Base-by-base conservation (phyloP, 2,797 vertebrate genomes). In the Micromesistius poutassou region DNA sequence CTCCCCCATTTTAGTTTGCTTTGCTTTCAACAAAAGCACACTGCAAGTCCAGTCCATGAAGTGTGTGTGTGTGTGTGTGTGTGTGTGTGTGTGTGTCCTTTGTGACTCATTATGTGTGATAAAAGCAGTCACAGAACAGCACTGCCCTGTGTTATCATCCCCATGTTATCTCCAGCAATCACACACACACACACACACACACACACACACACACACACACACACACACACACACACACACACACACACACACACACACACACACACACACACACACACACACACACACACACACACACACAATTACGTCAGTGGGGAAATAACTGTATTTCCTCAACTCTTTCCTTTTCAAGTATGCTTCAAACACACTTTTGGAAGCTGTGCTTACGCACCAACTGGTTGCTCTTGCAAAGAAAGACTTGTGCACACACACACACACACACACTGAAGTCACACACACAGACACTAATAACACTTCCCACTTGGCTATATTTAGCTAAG, bases 401-500 rank as follows among this genome's bases (percentile, higher is more conserved):
- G 55, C 7, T 4, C 22, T 62, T 25, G 55, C 55, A 62, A 62
- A 8, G 6, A 62, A 62, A 62, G 7, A n/a, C n/a, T 62, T 25
- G 55, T 1, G 12, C 66, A 79, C 74, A 79, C 31, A 74, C 77
- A 83, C 82, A 86, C 73, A 35, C 78, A 83, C 72, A 36, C 42
- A 81, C 81, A 82, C 79, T 55, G 81, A 80, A 81, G 79, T 76
- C 82, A 86, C 30, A 79, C 82, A 86, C 30, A 79, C 82, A 85
- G 77, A 82, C 77, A 85, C 72, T 73, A 87, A 80, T 78, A 77
- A 83, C 40, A 88, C 83, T 88, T 88, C 84, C 83, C 81, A 83
- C 82, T 81, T 81, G 74, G 82, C 84, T 89, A 86, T 85, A 87
- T 84, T 83, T 85, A 89, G 81, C 76, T 13, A 28, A 10, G 62